A percentile compares a stretch with the other conserved stretches of the same genome.
Evolutionary conservation across 1,140 invertebrate species (phyloP).

Genomic region (Meloidogyne floridensis): DNA sequence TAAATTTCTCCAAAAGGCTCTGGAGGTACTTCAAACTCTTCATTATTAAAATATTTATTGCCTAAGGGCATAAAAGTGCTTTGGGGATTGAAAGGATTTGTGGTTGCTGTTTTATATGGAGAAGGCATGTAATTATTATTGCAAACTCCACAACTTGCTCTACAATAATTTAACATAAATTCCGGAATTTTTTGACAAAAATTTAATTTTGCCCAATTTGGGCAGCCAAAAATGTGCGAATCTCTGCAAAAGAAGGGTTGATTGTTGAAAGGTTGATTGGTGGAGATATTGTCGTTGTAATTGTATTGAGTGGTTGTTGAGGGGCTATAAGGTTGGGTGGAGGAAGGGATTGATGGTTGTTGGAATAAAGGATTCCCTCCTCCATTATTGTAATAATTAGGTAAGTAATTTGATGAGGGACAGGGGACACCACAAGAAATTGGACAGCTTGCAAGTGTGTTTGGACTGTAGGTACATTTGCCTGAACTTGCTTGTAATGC

Average conservation of each 20-base stretch:
- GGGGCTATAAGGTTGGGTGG: too few relatives aligned
- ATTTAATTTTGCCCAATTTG: slow-evolving; percentile 30
- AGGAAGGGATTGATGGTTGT: neutral
- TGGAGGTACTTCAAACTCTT: neutral
- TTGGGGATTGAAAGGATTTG: neutral
- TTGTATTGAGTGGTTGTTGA: too few relatives aligned
- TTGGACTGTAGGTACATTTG: slow-evolving; percentile 31
- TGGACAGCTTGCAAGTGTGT: slow-evolving; percentile 22
- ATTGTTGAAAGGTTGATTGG: too few relatives aligned
- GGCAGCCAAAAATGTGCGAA: slow-evolving; percentile 37
- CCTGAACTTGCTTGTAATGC: slow-evolving; percentile 26
- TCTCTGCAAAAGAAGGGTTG: slow-evolving; percentile 26
- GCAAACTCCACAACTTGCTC: slow-evolving; percentile 35
- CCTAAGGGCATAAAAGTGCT: too few relatives aligned
- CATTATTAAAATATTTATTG: neutral
- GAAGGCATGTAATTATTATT: neutral
- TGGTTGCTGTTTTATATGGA: neutral
- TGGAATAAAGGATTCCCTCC: neutral
- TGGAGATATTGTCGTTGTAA: too few relatives aligned
- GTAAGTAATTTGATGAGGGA: neutral
- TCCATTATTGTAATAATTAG: neutral
- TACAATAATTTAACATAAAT: slow-evolving; percentile 38
- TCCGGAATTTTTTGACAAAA: slow-evolving; percentile 36
- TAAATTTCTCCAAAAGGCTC: neutral
- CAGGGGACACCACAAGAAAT: slow-evolving; percentile 31